Evolutionary conservation across 2,113 vertebrate genomes (phyloP).

Genomic region (Pteronura brasiliensis): DNA sequence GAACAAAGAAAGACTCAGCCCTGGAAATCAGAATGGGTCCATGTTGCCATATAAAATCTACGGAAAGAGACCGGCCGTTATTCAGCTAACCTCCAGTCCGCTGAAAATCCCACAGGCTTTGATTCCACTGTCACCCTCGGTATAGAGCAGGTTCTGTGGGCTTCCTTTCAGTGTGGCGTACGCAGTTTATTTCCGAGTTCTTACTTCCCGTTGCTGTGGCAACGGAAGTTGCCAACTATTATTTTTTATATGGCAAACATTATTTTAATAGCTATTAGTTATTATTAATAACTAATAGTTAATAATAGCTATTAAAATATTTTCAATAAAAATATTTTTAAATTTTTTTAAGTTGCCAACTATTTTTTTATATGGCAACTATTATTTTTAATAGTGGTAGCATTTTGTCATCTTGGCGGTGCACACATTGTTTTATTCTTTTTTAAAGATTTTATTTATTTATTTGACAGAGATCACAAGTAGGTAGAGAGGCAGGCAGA

Average conservation of each 20-base stretch:
- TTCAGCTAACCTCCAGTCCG: neutral
- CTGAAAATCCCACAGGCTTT: neutral
- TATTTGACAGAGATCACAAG: too few relatives aligned
- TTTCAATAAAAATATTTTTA: too few relatives aligned
- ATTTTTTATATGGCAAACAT: too few relatives aligned
- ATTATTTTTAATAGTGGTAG: neutral
- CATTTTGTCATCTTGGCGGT: neutral
- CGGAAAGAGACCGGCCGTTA: neutral
- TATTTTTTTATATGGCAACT: too few relatives aligned
- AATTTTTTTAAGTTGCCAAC: too few relatives aligned
- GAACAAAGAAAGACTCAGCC: slow-evolving; percentile 18
- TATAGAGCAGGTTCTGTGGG: neutral
- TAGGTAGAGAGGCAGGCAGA: too few relatives aligned
- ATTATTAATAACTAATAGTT: too few relatives aligned
- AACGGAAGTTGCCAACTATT: too few relatives aligned
- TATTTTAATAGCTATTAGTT: too few relatives aligned
- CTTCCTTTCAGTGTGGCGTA: neutral
- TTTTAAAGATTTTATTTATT: too few relatives aligned
- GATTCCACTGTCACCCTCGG: neutral
- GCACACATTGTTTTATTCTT: neutral
- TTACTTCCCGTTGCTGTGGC: neutral
- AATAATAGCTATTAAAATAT: too few relatives aligned
- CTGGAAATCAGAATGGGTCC: neutral
- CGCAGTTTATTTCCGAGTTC: neutral
- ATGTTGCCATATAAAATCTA: neutral